Conservation (phyloP, 2,113 vertebrate genomes). For the Myiozetetes cayanensis region DNA sequence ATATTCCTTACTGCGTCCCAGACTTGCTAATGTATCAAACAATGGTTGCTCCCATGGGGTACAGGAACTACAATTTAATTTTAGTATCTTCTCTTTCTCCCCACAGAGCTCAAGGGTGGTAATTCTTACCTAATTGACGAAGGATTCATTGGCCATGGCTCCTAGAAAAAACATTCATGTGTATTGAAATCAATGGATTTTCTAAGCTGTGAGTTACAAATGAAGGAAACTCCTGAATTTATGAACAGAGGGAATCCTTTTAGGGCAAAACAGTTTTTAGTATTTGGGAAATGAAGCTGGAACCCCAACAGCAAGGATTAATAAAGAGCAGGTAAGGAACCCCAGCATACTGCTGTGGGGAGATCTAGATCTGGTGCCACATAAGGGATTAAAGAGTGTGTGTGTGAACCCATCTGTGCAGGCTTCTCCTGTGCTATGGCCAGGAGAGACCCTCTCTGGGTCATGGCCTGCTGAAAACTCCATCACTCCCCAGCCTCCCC, state of each 20-base stretch:
- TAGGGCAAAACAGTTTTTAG: background rate
- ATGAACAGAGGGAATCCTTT: background rate
- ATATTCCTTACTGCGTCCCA: background rate
- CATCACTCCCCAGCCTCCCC: background rate
- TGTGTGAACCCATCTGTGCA: background rate
- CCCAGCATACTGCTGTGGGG: rapidly evolving
- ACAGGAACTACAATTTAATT: background rate
- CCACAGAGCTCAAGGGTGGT: background rate
- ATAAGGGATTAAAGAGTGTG: background rate
- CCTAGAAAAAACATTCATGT: background rate
- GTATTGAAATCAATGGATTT: background rate
- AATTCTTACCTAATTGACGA: background rate
- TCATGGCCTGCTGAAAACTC: background rate
- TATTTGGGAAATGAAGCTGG: background rate
- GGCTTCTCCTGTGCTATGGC: background rate
- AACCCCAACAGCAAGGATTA: background rate
- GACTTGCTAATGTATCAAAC: background rate
- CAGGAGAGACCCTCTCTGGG: background rate
- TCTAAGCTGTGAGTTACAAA: background rate
- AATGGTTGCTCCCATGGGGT: background rate
- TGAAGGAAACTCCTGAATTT: background rate
- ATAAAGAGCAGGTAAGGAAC: background rate
- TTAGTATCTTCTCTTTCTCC: background rate
- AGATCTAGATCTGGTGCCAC: background rate
- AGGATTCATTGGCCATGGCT: background rate